Base-by-base conservation (phyloP, 2,797 vertebrate genomes). In the Cygnus olor region DNA sequence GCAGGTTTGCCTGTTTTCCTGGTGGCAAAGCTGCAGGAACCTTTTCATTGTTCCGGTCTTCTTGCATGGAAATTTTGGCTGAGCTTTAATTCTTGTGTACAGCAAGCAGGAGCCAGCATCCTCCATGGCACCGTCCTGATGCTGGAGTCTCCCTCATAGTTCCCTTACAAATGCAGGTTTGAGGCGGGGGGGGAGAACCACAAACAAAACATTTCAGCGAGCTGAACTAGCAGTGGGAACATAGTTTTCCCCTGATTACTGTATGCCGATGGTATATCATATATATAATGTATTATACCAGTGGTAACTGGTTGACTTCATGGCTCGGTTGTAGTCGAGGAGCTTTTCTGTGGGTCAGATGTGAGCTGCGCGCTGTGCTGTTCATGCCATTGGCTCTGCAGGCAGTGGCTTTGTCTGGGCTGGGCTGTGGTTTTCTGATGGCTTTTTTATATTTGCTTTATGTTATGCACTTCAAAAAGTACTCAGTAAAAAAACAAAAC, bases 361-460 rank as follows among this genome's bases (percentile, higher is more conserved):
- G 44, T 78, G 27, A 80, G 45, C 21, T 9, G 19, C 15, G 45
- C 45, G 42, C 42, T 24, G 54, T 19, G 66, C n/a, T 81, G 34
- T 45, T 51, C 1, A 0, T 72, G 60, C 22, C 66, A 20, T 32
- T 0, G 3, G 8, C 5, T 6, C 36, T 69, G 32, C 0, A 2
- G 64, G 25, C 30, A 90, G 28, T 1, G 2, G 44, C 65, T 81
- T 54, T 60, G 45, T 25, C 24, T 3, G 2, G 28, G 32, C 42
- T 38, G 51, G 36, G 56, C 11, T 57, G 56, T 27, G 40, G 40
- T 14, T 47, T 92, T 88, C 51, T 44, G 57, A 1, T 47, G 0
- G 0, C 19, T 60, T 63, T 63, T 71, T 84, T 2, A 14, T 49
- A 19, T 73, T 78, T 74, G 18, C n/a, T 86, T 69, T 65, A 54